phyloP scores from a whole-genome alignment of 2,888 invertebrate species.

The Eristalis tenax region DNA sequence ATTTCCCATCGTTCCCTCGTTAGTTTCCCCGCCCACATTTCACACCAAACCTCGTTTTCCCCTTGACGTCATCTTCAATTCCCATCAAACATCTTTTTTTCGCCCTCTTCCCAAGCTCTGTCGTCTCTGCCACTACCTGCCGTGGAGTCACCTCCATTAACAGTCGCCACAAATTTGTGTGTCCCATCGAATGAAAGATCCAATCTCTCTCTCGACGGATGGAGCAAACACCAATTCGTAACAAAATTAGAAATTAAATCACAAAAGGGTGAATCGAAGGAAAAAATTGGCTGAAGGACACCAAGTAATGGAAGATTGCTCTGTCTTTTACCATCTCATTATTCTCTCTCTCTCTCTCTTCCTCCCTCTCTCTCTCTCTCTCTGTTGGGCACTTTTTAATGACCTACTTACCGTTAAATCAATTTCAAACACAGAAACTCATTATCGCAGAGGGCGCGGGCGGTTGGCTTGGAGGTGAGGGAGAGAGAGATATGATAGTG shows the following conservation, averaged over 20 bases:
- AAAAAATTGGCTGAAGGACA: background rate
- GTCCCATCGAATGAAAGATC: background rate
- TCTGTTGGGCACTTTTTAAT: slow-evolving; percentile 63
- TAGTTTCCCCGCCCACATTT: background rate
- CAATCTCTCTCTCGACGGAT: background rate
- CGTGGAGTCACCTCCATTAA: background rate
- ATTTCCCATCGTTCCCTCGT: background rate
- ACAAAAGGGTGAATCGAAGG: slow-evolving; percentile 3
- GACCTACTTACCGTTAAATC: slow-evolving; percentile 70
- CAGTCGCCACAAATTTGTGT: slow-evolving; percentile 15
- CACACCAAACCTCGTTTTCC: background rate
- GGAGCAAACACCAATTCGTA: slow-evolving; percentile 28
- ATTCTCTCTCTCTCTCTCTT: slow-evolving; percentile 13
- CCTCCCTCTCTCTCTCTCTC: slow-evolving; percentile 2
- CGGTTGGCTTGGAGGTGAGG: no score
- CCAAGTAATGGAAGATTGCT: background rate
- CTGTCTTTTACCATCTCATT: slow-evolving; percentile 41
- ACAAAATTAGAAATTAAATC: background rate
- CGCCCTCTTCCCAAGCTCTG: no score
- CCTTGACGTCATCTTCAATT: background rate
- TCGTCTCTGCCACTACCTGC: background rate
- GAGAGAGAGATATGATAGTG: background rate
- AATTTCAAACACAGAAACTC: slow-evolving; percentile 65
- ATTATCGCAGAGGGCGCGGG: slow-evolving; percentile 47
- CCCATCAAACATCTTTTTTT: background rate